phyloP scores from a whole-genome alignment of 2,888 invertebrate genomes.

The Monopis laevigella region DNA sequence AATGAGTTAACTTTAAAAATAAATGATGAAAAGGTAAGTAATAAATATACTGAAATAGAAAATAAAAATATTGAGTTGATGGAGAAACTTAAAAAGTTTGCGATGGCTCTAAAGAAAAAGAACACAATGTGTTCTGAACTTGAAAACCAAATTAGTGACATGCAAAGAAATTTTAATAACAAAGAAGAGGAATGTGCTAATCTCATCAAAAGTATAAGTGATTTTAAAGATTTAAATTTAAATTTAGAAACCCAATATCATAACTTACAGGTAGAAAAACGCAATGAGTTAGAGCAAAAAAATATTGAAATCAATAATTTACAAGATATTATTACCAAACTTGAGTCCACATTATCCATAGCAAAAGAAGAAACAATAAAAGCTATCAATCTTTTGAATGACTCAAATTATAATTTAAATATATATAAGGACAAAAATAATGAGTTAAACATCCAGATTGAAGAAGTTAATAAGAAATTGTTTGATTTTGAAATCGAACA shows the following conservation, averaged over 20 bases:
- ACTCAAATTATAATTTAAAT: conserved; percentile 47
- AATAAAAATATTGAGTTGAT: conserved; percentile 73
- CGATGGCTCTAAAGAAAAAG: conserved; percentile 80
- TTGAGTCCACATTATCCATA: background rate
- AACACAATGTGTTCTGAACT: conserved; percentile 71
- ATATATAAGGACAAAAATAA: conserved; percentile 35
- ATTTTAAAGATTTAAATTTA: background rate
- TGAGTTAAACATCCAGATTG: conserved; percentile 34
- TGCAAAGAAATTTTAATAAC: conserved; percentile 40
- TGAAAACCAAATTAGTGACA: conserved; percentile 57
- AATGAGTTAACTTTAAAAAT: conserved; percentile 44
- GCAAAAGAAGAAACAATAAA: background rate
- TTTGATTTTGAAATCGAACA: conserved; percentile 49
- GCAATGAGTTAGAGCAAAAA: too few species aligned
- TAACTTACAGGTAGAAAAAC: too few species aligned
- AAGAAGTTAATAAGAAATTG: conserved; percentile 45
- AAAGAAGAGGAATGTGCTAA: conserved; percentile 42
- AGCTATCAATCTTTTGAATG: conserved; percentile 26
- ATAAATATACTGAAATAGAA: conserved; percentile 47
- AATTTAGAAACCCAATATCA: too few species aligned
- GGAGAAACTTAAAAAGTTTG: conserved; percentile 83
- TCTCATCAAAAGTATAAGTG: conserved; percentile 39
- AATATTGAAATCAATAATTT: conserved; percentile 9
- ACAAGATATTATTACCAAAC: background rate
- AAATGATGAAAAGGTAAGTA: conserved; percentile 20